phyloP scores from a whole-genome alignment of 2,113 vertebrate genomes.

The Ceuthmochares aereus region DNA sequence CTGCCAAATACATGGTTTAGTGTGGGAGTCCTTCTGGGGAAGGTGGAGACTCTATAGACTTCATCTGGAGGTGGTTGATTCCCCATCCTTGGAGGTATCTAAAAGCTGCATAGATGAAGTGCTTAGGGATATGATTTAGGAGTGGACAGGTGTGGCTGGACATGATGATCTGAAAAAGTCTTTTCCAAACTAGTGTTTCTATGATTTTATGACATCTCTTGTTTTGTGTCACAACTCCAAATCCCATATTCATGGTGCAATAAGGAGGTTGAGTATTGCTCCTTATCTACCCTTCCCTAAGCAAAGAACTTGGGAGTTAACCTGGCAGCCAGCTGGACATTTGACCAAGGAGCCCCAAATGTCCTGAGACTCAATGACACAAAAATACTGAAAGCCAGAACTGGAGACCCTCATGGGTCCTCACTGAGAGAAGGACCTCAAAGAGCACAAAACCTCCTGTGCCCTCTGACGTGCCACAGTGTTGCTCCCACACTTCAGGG shows the following conservation, averaged over 20 bases:
- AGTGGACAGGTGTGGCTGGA: too few relatives aligned
- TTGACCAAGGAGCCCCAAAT: not conserved
- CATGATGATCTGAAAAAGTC: too few relatives aligned
- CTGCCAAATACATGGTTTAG: fast-evolving
- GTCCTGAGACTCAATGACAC: not conserved
- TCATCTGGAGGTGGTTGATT: not conserved
- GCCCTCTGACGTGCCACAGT: not conserved
- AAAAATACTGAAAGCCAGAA: not conserved
- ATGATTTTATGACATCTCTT: not conserved
- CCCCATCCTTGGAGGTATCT: too few relatives aligned
- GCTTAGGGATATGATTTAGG: too few relatives aligned
- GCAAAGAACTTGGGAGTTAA: not conserved
- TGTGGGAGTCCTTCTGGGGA: not conserved
- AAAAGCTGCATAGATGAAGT: too few relatives aligned
- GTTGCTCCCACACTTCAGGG: too few relatives aligned
- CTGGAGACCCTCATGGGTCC: not conserved
- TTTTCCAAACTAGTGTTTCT: too few relatives aligned
- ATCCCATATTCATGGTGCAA: not conserved
- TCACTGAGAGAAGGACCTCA: not conserved
- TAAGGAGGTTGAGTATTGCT: not conserved
- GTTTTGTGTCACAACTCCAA: not conserved
- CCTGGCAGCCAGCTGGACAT: not conserved
- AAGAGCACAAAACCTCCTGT: not conserved
- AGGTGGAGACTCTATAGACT: not conserved
- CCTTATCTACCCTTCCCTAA: not conserved